A percentile compares a stretch with the other conserved stretches of the same genome.
phyloP scores from a whole-genome alignment of 2,888 invertebrate species.

The Drepanosiphum platanoidis region DNA sequence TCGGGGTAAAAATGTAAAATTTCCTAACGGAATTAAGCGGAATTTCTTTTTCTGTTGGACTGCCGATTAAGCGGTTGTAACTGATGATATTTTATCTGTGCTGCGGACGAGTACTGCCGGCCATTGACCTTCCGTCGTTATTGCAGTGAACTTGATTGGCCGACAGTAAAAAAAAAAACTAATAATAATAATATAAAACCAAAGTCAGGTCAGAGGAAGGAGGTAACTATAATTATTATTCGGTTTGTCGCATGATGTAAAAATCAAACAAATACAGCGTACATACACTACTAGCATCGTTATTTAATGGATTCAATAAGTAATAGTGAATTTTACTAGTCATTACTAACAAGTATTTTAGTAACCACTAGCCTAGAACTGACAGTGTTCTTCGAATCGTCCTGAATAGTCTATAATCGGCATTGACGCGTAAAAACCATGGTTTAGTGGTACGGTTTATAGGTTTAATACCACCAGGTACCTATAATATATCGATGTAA shows the following conservation, averaged over 20 bases:
- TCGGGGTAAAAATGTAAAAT: not conserved
- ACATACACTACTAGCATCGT: not conserved
- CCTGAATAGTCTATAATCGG: not conserved
- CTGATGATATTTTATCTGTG: slow-evolving; percentile 34
- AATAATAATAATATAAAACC: slow-evolving; percentile 8
- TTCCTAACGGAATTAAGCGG: slow-evolving; percentile 23
- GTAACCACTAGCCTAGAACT: slow-evolving; percentile 20
- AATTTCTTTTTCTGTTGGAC: slow-evolving; percentile 4
- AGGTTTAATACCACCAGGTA: not conserved
- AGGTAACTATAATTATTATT: slow-evolving; percentile 31
- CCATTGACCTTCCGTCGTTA: slow-evolving; percentile 55
- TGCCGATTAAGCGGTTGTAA: slow-evolving; percentile 38
- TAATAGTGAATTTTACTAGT: not conserved
- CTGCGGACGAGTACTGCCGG: slow-evolving; percentile 40
- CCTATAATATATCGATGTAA: not conserved
- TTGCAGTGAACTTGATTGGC: slow-evolving; percentile 59
- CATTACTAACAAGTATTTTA: slow-evolving; percentile 20
- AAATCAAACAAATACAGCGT: not conserved
- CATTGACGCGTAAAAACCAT: not conserved
- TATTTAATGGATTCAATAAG: not conserved
- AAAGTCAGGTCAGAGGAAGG: slow-evolving; percentile 15
- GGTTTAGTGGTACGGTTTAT: not conserved
- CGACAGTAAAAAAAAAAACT: slow-evolving; percentile 30
- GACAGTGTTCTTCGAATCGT: not conserved
- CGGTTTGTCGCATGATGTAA: slow-evolving; percentile 4